phyloP scores from a whole-genome alignment of 2,113 vertebrate genomes.

The Clarias magur region DNA sequence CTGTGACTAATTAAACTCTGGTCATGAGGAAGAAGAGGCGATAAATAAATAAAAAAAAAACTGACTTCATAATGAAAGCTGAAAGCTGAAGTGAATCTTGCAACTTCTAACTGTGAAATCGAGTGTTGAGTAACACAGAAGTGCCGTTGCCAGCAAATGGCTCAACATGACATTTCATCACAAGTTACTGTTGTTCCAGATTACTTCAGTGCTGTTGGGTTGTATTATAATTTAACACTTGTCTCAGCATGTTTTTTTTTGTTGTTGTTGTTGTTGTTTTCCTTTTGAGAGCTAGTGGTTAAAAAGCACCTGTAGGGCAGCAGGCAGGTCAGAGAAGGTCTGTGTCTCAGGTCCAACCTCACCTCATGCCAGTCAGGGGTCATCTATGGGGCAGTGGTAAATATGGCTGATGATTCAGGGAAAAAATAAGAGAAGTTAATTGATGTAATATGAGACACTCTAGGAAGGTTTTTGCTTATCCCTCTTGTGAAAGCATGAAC shows the following conservation, averaged over 20 bases:
- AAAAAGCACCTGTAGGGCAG: not conserved
- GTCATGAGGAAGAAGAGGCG: conserved; percentile 3
- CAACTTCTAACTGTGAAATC: conserved; percentile 4
- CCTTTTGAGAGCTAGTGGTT: too few species aligned
- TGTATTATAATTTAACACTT: not conserved
- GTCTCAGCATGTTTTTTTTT: not conserved
- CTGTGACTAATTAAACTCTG: not conserved
- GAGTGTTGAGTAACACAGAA: conserved; percentile 10
- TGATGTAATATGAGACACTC: not conserved
- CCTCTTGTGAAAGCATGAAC: not conserved
- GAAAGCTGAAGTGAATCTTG: conserved; percentile 46
- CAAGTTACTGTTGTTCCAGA: not conserved
- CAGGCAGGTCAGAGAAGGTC: not conserved
- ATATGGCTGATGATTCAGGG: not conserved
- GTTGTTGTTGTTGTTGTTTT: too few species aligned
- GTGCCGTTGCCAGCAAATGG: not conserved
- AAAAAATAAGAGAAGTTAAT: not conserved
- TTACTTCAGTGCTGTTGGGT: not conserved
- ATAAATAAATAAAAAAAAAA: not conserved
- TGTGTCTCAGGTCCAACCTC: not conserved
- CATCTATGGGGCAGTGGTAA: not conserved
- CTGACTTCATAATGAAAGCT: conserved; percentile 26
- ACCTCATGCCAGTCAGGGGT: not conserved
- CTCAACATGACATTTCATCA: not conserved
- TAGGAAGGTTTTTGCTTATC: not conserved